Evolutionary conservation across 2,888 invertebrate species (phyloP).

Genomic region (Agrochola lota): DNA sequence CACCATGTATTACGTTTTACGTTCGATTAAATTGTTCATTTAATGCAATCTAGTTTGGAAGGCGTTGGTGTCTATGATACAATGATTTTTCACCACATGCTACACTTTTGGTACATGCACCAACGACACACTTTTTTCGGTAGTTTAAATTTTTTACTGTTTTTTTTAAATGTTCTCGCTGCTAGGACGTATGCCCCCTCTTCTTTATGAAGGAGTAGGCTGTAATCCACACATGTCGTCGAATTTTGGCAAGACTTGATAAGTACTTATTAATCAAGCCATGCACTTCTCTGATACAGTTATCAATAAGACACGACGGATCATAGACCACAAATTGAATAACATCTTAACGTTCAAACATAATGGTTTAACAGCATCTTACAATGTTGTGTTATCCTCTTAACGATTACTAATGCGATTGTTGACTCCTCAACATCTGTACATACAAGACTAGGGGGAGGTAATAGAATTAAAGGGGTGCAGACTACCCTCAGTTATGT

Average conservation of each 20-base stretch:
- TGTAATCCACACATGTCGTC: not conserved
- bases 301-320: not conserved
- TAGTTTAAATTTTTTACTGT: too few species aligned
- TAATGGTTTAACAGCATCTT: constrained; percentile 19
- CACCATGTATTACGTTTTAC: too few species aligned
- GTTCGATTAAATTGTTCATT: too few species aligned
- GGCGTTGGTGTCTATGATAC: too few species aligned
- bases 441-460: constrained; percentile 14
- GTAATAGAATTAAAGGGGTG: constrained; percentile 30
- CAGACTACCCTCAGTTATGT: constrained; percentile 24
- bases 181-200: not conserved
- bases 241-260: not conserved
- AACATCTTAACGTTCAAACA: constrained; percentile 3
- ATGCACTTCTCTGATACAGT: not conserved
- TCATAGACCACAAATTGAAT: constrained; percentile 4
- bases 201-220: not conserved
- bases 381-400: constrained; percentile 13
- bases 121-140: too few species aligned
- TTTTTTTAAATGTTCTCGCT: not conserved
- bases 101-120: too few species aligned
- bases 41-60: too few species aligned
- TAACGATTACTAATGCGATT: constrained; percentile 43
- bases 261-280: not conserved
- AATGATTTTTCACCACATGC: too few species aligned
- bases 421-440: constrained; percentile 40